phyloP scores from a whole-genome alignment of 2,888 invertebrate species.

The Nineta flava region DNA sequence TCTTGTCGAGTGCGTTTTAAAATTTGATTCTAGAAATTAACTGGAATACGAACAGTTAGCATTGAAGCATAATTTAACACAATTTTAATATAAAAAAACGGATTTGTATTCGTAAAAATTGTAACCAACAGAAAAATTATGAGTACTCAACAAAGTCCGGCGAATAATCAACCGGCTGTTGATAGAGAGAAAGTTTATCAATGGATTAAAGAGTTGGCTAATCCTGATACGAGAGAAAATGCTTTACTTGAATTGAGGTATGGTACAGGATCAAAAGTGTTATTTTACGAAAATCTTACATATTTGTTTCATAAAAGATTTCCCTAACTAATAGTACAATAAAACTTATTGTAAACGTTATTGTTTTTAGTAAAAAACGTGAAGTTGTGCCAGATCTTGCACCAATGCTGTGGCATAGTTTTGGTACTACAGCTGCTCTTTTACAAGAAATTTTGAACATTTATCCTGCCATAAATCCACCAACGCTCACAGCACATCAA shows the following conservation, averaged over 20 bases:
- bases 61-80: too few relatives aligned
- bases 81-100: too few relatives aligned
- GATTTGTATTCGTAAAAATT: too few relatives aligned
- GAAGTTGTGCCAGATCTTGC: conserved; percentile 92
- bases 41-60: too few relatives aligned
- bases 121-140: conserved; percentile 25
- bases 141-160: conserved; percentile 66
- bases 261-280: background rate
- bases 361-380: conserved; percentile 51
- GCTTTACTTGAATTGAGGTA: conserved; percentile 92
- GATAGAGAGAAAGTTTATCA: conserved; percentile 83
- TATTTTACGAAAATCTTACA: background rate
- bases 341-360: conserved; percentile 2
- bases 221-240: conserved; percentile 88
- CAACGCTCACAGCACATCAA: conserved; percentile 93
- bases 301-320: background rate
- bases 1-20: too few relatives aligned
- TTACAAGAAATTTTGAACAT: conserved; percentile 96
- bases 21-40: too few relatives aligned
- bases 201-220: conserved; percentile 85
- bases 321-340: background rate
- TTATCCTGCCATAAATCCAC: conserved; percentile 96
- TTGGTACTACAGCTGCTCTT: conserved; percentile 90
- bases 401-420: conserved; percentile 97
- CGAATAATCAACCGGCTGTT: conserved; percentile 48